These are phyloP conservation scores for Idaea dimidiata DNA, from an alignment of 2,888 invertebrate species.

Conservation along the genomic window DNA sequence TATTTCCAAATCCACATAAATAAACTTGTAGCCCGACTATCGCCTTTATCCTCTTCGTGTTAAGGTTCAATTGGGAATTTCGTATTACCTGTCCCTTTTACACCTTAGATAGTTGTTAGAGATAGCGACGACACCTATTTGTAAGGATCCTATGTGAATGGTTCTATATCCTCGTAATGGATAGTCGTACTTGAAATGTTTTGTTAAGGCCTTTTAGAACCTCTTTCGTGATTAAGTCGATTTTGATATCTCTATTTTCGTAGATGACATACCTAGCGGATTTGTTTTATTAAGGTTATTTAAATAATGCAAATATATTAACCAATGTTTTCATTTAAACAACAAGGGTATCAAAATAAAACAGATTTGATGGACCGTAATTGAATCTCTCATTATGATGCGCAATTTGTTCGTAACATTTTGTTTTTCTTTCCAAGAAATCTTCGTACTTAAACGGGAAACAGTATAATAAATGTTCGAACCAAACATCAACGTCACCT, in stretches of 20 bases:
- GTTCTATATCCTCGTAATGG: constrained; percentile 48
- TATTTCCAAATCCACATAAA: constrained; percentile 61
- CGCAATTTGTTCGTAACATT: constrained; percentile 12
- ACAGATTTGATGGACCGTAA: not conserved
- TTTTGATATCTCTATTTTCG: constrained; percentile 20
- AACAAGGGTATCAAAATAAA: not conserved
- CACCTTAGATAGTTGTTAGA: constrained; percentile 43
- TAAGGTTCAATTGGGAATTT: constrained; percentile 56
- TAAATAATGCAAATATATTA: not conserved
- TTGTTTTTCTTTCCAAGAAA: constrained; percentile 10
- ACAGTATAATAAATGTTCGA: constrained; percentile 9
- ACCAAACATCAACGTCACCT: constrained; percentile 16
- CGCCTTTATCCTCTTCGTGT: constrained; percentile 49
- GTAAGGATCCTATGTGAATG: constrained; percentile 41
- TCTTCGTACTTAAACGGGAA: not conserved
- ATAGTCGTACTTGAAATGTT: constrained; percentile 39
- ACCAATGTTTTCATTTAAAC: too few species aligned
- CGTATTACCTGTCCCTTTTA: constrained; percentile 39
- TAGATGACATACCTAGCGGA: not conserved
- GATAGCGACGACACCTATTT: constrained; percentile 52
- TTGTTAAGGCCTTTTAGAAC: constrained; percentile 30
- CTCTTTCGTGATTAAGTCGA: constrained; percentile 18
- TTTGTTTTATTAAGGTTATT: not conserved
- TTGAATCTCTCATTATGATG: not conserved
- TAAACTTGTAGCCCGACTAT: constrained; percentile 51